phyloP scores from a whole-genome alignment of 2,797 vertebrate genomes.

The Oryzias dopingdopingensis region DNA sequence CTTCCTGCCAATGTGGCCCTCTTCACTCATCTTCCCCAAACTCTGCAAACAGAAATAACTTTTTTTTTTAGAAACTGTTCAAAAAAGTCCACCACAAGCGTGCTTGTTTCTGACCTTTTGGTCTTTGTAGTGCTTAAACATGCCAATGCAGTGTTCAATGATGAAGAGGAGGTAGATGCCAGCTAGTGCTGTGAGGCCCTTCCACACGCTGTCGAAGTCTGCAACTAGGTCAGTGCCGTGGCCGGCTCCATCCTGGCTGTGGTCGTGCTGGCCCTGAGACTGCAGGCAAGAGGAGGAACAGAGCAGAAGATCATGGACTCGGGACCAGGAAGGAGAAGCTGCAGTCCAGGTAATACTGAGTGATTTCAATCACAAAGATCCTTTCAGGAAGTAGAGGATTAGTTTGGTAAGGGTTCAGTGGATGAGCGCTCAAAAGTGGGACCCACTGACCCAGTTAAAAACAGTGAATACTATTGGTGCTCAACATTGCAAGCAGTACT shows the following conservation, averaged over 20 bases:
- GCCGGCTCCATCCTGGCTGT: conserved; percentile 63
- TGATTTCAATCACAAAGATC: no score
- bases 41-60: conserved; percentile 49
- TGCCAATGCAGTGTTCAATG: conserved; percentile 94
- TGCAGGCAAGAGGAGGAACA: conserved; percentile 40
- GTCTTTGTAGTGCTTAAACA: conserved; percentile 94
- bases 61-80: background rate
- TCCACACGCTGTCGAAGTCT: conserved; percentile 90
- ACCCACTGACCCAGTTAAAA: no score
- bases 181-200: conserved; percentile 90
- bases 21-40: conserved; percentile 76
- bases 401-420: no score
- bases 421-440: no score
- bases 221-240: conserved; percentile 63
- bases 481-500: no score
- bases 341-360: background rate
- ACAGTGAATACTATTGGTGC: no score
- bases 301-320: background rate
- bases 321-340: background rate
- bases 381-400: no score
- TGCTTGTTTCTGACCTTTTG: conserved; percentile 75
- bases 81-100: background rate
- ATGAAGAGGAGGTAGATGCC: conserved; percentile 98
- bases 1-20: conserved; percentile 88
- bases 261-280: conserved; percentile 90